Percentiles rank a stretch among this genome's conserved stretches.
Evolutionary conservation across 2,888 invertebrate genomes (phyloP).

Genomic region (Aethes cnicana): DNA sequence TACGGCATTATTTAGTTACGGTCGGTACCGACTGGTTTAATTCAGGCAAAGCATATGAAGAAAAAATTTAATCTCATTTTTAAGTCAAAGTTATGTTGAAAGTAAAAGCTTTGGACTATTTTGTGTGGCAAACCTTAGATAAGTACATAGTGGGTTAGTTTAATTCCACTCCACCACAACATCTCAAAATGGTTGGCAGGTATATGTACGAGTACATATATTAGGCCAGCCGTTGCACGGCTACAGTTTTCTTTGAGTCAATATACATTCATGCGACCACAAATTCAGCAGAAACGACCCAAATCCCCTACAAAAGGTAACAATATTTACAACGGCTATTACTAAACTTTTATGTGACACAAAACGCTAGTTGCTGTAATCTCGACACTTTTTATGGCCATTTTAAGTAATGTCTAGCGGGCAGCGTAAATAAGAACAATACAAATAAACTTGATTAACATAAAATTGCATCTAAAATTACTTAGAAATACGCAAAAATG

Average conservation of each 20-base stretch:
- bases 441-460: conserved; percentile 23
- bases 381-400: conserved; percentile 30
- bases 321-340: conserved; percentile 30
- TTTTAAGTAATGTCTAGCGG: conserved; percentile 27
- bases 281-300: conserved; percentile 25
- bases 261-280: conserved; percentile 15
- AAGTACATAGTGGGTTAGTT: no score
- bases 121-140: no score
- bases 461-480: conserved; percentile 15
- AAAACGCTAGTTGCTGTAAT: conserved; percentile 31
- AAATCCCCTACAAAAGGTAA: conserved; percentile 24
- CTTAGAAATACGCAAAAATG: no score
- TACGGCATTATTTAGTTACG: conserved; percentile 1
- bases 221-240: no score
- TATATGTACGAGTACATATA: no score
- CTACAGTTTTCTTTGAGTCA: no score
- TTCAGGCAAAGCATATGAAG: no score
- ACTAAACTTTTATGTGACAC: conserved; percentile 29
- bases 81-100: no score
- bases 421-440: conserved; percentile 27
- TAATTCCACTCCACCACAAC: no score
- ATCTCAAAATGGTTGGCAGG: no score
- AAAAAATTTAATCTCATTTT: no score
- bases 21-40: neutral
- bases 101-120: no score